Percentiles rank a stretch among this genome's conserved stretches.
phyloP scores from a whole-genome alignment of 2,797 vertebrate species.

The Lophotriccus pileatus region DNA sequence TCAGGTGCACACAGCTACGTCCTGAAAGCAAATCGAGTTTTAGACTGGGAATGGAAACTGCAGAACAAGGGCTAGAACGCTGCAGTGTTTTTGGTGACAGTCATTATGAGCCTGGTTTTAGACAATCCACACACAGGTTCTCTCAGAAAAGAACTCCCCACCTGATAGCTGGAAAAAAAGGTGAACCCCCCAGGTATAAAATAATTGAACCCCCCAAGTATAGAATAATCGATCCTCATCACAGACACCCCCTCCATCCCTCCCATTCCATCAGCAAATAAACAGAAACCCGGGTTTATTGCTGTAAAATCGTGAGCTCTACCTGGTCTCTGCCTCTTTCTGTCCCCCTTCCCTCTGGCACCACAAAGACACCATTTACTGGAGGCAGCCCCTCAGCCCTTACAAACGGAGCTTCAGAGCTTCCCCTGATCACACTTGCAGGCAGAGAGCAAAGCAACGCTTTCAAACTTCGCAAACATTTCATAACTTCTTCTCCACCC shows the following conservation, averaged over 20 bases:
- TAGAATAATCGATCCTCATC: background rate
- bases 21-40: background rate
- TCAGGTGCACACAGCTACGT: background rate
- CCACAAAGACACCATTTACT: background rate
- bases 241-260: rapidly evolving
- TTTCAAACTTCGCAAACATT: conserved; percentile 17
- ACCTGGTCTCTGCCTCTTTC: background rate
- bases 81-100: background rate
- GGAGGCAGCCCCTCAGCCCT: background rate
- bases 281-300: rapidly evolving
- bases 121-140: background rate
- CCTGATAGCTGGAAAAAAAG: background rate
- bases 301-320: background rate
- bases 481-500: conserved; percentile 23
- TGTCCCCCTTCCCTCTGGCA: background rate
- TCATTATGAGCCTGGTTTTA: background rate
- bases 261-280: background rate
- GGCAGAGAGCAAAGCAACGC: background rate
- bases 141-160: background rate
- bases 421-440: background rate
- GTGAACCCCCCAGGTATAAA: background rate
- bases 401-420: background rate
- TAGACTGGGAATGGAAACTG: background rate
- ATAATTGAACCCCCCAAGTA: background rate
- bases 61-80: background rate